Conservation (phyloP, 2,797 vertebrate species). For the Phataginus tricuspis region DNA sequence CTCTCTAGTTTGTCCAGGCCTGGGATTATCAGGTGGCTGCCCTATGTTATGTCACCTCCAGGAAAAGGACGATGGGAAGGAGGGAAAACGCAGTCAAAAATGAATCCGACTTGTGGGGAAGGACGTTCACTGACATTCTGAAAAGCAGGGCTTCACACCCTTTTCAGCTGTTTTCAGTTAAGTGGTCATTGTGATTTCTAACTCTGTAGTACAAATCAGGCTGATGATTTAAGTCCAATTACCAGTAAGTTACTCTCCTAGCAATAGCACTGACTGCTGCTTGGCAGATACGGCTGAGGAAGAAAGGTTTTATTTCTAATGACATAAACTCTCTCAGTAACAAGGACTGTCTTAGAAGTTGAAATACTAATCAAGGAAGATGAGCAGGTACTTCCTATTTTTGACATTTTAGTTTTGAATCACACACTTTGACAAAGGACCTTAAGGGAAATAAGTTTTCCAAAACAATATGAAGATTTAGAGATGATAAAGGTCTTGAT, state of each 20-base stretch:
- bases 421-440: not conserved
- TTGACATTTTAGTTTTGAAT: constrained; percentile 57
- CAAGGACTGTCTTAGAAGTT: constrained; percentile 71
- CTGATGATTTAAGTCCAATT: constrained; percentile 64
- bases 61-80: not conserved
- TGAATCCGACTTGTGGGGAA: not conserved
- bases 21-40: not conserved
- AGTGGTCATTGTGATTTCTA: not conserved
- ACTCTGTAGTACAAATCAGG: constrained; percentile 6
- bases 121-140: not conserved
- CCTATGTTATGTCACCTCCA: not conserved
- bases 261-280: constrained; percentile 46
- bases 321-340: constrained; percentile 57
- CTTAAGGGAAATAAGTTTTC: constrained; percentile 32
- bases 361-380: constrained; percentile 72
- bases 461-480: not conserved
- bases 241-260: constrained; percentile 62
- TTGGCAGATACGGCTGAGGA: constrained; percentile 38
- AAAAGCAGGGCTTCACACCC: constrained; percentile 4
- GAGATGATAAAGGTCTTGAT: not conserved
- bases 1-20: constrained; percentile 47
- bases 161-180: not conserved
- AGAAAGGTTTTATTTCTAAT: constrained; percentile 74
- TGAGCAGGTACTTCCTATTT: constrained; percentile 31
- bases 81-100: not conserved